Percentiles rank a stretch among this genome's conserved stretches.
Evolutionary conservation across 2,113 vertebrate species (phyloP).

Genomic region (Dasyprocta punctata): DNA sequence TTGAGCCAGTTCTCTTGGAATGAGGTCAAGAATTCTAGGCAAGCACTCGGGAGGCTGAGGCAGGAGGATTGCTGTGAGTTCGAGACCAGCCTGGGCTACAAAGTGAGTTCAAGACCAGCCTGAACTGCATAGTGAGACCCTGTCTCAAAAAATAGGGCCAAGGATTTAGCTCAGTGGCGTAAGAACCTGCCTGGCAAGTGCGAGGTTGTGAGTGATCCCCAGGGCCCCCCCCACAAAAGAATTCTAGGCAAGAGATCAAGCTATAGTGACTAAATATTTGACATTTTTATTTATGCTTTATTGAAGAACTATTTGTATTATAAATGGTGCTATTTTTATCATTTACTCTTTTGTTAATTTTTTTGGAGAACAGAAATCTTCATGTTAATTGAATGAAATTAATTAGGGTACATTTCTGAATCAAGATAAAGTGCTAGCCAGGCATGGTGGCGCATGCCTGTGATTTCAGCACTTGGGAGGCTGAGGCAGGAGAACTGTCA

Average conservation of each 20-base stretch:
- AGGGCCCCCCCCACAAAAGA: too few relatives aligned
- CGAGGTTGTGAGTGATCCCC: too few relatives aligned
- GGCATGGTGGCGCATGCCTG: background rate
- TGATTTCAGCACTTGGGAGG: background rate
- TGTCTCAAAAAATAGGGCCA: too few relatives aligned
- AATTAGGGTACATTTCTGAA: slow-evolving; percentile 52
- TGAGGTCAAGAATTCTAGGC: background rate
- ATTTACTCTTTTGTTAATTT: background rate
- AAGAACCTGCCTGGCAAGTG: too few relatives aligned
- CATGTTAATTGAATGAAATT: slow-evolving; percentile 31
- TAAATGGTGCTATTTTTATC: background rate
- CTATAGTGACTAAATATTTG: background rate
- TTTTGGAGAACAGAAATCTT: background rate
- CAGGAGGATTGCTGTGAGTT: too few relatives aligned
- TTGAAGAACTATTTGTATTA: background rate
- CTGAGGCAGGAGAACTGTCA: background rate
- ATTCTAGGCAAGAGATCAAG: background rate
- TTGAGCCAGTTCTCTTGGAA: background rate
- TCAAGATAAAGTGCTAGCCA: background rate
- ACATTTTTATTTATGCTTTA: background rate
- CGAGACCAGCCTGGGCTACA: too few relatives aligned
- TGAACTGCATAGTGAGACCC: too few relatives aligned
- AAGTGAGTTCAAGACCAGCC: too few relatives aligned
- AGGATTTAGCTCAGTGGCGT: too few relatives aligned
- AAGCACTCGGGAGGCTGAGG: too few relatives aligned